Base-by-base conservation (phyloP, 2,888 invertebrate genomes). In the Pinctada fucata region DNA sequence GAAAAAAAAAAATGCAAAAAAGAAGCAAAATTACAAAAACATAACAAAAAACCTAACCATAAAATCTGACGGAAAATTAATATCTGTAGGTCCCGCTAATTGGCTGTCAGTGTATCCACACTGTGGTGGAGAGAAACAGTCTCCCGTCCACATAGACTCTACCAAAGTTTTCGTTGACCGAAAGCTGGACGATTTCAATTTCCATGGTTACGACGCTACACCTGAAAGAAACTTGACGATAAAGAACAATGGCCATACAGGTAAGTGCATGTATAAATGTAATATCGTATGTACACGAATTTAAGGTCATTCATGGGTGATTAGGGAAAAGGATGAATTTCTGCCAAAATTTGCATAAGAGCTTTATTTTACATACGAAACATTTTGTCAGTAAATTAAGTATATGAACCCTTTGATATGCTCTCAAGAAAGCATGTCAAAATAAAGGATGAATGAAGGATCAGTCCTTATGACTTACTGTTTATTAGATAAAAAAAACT, bases 121-220 rank as follows among this genome's bases (percentile, higher is more conserved):
- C 45, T 79, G 79, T 52, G 75, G 66, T 2, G 79, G 79, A 1
- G 50, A 45, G 10, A 65, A 45, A 16, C 79, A 79, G 67, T 79
- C 79, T 2, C 79, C 79, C 0, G 65, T 79, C 49, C 75, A 70
- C 8, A 79, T 79, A 5, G 71, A 75, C 45, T 71, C 79, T 6
- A 10, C 16, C 49, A 65, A 63, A 31, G 75, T 71, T 16, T 71
- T 67, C 3, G n/a, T 66, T 2, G 65, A 74, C n/a, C 31, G 47
- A 3, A 69, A 50, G 2, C 52, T 78, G 8, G 8, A 68, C 49
- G 65, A n/a, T 10, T 74, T 78, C 52, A 51, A 74, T 8, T 47
- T 78, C 13, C 58, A 63, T 5, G 70, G 69, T 2, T 68, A 74
- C 48, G 70, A 70, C 6, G 13, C 31, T n/a, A 45, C 74, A 31